phyloP scores from a whole-genome alignment of 2,797 vertebrate species.

The Pagetopsis macropterus region DNA sequence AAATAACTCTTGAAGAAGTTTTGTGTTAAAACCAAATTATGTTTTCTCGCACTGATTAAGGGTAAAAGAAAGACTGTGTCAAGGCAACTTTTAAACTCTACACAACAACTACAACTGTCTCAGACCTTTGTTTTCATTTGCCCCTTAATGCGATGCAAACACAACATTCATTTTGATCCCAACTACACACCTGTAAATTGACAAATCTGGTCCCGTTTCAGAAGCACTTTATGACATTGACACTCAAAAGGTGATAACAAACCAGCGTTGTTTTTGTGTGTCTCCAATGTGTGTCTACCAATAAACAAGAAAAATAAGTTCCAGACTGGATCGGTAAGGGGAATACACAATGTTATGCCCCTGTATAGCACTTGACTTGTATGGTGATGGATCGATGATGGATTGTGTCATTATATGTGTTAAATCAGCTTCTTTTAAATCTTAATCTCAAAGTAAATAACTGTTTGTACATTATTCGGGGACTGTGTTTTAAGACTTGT shows the following conservation, averaged over 20 bases:
- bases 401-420: slow-evolving; percentile 90
- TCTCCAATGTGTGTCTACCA: slow-evolving; percentile 34
- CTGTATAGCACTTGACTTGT: slow-evolving; percentile 92
- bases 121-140: background rate
- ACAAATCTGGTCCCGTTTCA: no score
- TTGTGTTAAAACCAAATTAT: background rate
- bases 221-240: no score
- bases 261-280: background rate
- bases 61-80: background rate
- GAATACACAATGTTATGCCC: slow-evolving; percentile 93
- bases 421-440: slow-evolving; percentile 52
- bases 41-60: background rate
- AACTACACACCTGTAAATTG: no score
- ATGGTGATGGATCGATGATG: slow-evolving; percentile 94
- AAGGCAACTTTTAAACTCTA: background rate
- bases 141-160: background rate
- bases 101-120: background rate
- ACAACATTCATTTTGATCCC: no score
- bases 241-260: no score
- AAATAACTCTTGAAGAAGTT: background rate
- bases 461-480: background rate
- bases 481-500: no score
- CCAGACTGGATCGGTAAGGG: slow-evolving; percentile 94
- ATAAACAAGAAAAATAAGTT: slow-evolving; percentile 79
- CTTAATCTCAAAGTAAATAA: background rate